Base-by-base conservation (phyloP, 2,113 vertebrate genomes). In the Carettochelys insculpta region DNA sequence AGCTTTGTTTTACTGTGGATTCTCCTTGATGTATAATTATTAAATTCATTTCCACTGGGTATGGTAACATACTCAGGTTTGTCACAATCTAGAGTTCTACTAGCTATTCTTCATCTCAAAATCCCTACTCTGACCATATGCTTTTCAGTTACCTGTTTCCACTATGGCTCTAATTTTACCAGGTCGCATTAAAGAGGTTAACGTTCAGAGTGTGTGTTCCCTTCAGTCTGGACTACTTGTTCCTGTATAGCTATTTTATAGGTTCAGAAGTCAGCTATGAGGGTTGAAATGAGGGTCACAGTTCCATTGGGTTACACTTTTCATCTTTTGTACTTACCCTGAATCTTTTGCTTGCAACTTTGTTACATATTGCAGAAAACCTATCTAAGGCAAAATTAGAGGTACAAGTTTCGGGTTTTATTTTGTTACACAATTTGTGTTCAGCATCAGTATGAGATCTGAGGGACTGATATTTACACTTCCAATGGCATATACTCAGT, bases 31-130 rank as follows among this genome's bases (percentile, higher is more conserved):
- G 78, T 47, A 48, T 87, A 90, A 65, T 85, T 95, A 85, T 65
- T 92, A 94, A 90, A 93, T 93, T 91, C 3, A 84, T 34, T 93
- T 92, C 82, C 61, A 13, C 13, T 43, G 11, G 88, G 90, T 80
- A 29, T 56, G 73, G 2, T 82, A 80, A 10, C 16, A 84, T 91
- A 68, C 80, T 93, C 81, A 54, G 71, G 11, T 83, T 88, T 89
- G 78, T 51, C 68, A 94, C 65, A 43, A 50, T 82, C 76, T 87
- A 79, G 91, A 88, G 25, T 88, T 93, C 22, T 12, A 22, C 43
- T 79, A 45, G 17, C 68, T 90, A 81, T 76, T 92, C 61, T 51
- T 93, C 5, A 50, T 89, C 58, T 79, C 68, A 94, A 41, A 90
- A 47, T 92, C 75, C 2, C 65, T 92, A 89, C 51, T 87, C 91